Conservation (phyloP, 1,140 invertebrate genomes). For the Zaprionus nigranus region DNA sequence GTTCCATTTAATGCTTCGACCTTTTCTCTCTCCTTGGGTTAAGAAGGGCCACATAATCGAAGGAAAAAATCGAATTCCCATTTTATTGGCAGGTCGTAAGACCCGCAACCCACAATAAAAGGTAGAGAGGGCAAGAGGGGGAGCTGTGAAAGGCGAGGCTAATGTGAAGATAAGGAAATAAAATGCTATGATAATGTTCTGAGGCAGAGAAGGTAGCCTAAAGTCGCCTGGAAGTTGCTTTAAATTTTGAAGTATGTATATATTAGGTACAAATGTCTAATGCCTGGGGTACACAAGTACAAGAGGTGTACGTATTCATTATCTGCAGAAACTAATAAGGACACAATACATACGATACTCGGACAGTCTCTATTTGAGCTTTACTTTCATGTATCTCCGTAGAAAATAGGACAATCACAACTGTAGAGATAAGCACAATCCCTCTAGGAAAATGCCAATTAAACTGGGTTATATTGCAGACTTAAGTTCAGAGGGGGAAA, state of each 20-base stretch:
- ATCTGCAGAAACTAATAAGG: too few relatives aligned
- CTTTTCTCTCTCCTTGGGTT: constrained; percentile 45
- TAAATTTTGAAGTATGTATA: not conserved
- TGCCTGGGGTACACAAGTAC: not conserved
- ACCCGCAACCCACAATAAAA: constrained; percentile 10
- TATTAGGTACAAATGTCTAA: not conserved
- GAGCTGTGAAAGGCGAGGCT: constrained; percentile 3
- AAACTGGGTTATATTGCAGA: too few relatives aligned
- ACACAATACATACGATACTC: too few relatives aligned
- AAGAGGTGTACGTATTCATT: too few relatives aligned
- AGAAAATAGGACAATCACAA: too few relatives aligned
- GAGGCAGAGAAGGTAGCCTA: not conserved
- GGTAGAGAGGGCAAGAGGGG: not conserved
- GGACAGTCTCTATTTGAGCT: too few relatives aligned
- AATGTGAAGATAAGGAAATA: constrained; percentile 20
- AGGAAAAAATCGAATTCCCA: constrained; percentile 47
- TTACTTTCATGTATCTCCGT: too few relatives aligned
- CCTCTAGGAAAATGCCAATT: too few relatives aligned
- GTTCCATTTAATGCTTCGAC: constrained; percentile 82
- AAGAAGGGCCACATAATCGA: constrained; percentile 16
- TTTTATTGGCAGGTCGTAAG: constrained; percentile 53
- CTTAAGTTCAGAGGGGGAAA: too few relatives aligned
- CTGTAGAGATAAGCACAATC: too few relatives aligned
- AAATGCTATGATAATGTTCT: constrained; percentile 29
- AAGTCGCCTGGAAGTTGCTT: not conserved